Evolutionary conservation across 2,888 invertebrate species (phyloP).

Genomic region (Psylliodes chrysocephalus): DNA sequence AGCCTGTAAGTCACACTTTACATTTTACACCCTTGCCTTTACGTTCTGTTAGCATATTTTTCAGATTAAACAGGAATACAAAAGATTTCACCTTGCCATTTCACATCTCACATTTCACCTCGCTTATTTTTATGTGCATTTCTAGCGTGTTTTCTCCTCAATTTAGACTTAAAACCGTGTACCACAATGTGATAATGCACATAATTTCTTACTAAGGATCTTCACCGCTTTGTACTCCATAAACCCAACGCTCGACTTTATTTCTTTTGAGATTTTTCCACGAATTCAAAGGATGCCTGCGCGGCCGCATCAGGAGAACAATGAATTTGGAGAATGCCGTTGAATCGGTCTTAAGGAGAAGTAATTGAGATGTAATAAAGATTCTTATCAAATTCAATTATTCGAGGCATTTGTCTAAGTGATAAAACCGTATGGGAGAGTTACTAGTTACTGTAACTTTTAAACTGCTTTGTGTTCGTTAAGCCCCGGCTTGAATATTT

Average conservation of each 20-base stretch:
- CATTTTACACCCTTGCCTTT: no score
- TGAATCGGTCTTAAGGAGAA: background rate
- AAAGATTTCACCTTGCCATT: conserved; percentile 2
- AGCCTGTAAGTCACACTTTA: no score
- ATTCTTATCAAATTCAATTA: conserved; percentile 4
- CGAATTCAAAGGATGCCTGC: background rate
- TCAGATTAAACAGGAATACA: background rate
- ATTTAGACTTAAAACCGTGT: conserved; percentile 36
- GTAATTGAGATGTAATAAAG: conserved; percentile 6
- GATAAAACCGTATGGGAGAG: background rate
- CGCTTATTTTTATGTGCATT: conserved; percentile 40
- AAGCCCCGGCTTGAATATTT: no score
- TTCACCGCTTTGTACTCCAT: conserved; percentile 18
- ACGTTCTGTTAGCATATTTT: background rate
- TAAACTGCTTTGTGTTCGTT: no score
- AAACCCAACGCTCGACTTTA: conserved; percentile 3
- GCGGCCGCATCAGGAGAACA: background rate
- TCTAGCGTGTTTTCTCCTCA: conserved; percentile 31
- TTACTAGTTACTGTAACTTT: no score
- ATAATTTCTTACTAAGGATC: conserved; percentile 34
- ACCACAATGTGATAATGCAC: conserved; percentile 36
- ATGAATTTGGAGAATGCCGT: background rate
- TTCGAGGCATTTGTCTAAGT: background rate
- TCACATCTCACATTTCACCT: conserved; percentile 23
- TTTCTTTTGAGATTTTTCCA: background rate